Evolutionary conservation across 1,140 invertebrate species (phyloP), one percentile per base, ranked within the genome.

Genomic region (Saxidomus purpurata): DNA sequence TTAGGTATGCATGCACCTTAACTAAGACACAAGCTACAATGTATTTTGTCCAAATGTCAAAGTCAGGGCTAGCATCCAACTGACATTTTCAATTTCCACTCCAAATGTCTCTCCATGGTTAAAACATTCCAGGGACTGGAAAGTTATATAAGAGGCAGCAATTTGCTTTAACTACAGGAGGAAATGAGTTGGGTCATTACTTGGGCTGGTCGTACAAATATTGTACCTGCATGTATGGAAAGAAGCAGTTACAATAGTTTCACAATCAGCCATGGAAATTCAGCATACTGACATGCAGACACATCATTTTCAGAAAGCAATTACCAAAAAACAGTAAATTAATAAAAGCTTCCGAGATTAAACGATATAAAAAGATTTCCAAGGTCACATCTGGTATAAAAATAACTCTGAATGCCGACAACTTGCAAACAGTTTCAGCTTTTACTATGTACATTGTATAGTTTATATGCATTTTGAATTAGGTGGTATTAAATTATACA

Each of bases 1-100:
- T n/a, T n/a, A 38, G 67, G 11, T 71, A 11, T 67, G 19, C 61
- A 67, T 67, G 11, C 4, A 31, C 52, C 36, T 38, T 40, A 71
- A 38, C 25, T 17, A 67, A n/a, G n/a, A 4, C 22, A 38, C 1
- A n/a, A 38, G 36, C 67, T 38, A 38, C 1, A n/a, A 38, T 17
- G 34, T 38, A 38, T 19, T 71, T n/a, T 71, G 25, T 63, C 25
- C 28, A 71, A 71, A 71, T 71, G 67, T 71, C 67, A 71, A 4
- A 36, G 34, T 3, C 59, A 63, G 59, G 25, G n/a, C 19, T 28
- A 28, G 59, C 59, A 63, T 63, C 59, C 67, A 71, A 34, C 36
- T 71, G 67, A 71, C 67, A 71, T 71, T 71, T 67, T 40, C 67
- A 63, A 71, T 71, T 71, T 71, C 67, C 67, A n/a, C 15, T 71